Percentiles rank a stretch among this genome's conserved stretches.
Conservation (phyloP, 2,888 invertebrate genomes). For the Caenorhabditis afra region DNA sequence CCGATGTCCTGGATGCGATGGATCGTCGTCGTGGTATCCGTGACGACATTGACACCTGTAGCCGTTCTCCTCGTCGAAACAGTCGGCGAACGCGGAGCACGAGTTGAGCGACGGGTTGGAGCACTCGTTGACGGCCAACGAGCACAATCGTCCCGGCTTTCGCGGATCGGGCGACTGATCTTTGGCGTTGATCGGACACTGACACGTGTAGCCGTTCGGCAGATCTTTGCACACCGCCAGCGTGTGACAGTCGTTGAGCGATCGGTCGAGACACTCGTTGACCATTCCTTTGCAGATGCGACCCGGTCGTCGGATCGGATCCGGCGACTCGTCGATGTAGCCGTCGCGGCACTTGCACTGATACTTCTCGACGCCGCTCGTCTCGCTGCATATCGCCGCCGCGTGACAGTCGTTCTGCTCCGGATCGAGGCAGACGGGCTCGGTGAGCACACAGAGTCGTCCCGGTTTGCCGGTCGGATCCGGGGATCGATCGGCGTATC, state of each 20-base stretch:
- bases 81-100: conserved; percentile 80
- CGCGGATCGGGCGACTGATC: conserved; percentile 78
- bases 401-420: conserved; percentile 80
- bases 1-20: conserved; percentile 75
- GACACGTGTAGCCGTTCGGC: conserved; percentile 84
- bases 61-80: conserved; percentile 77
- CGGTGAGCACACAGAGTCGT: conserved; percentile 71
- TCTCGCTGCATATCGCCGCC: conserved; percentile 79
- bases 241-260: conserved; percentile 79
- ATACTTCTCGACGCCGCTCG: conserved; percentile 82
- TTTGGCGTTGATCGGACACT: conserved; percentile 76
- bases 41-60: conserved; percentile 74
- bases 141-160: conserved; percentile 77
- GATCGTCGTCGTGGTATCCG: conserved; percentile 79
- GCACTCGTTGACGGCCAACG: conserved; percentile 74
- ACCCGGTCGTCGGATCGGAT: conserved; percentile 72
- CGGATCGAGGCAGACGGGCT: conserved; percentile 78
- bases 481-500: conserved; percentile 78
- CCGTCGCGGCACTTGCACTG: conserved; percentile 92
- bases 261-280: conserved; percentile 79
- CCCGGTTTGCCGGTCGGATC: conserved; percentile 72
- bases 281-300: conserved; percentile 76
- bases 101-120: conserved; percentile 77
- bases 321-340: conserved; percentile 84
- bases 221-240: conserved; percentile 79